Base-by-base conservation (phyloP, 2,888 invertebrate genomes). In the Noctua janthina region DNA sequence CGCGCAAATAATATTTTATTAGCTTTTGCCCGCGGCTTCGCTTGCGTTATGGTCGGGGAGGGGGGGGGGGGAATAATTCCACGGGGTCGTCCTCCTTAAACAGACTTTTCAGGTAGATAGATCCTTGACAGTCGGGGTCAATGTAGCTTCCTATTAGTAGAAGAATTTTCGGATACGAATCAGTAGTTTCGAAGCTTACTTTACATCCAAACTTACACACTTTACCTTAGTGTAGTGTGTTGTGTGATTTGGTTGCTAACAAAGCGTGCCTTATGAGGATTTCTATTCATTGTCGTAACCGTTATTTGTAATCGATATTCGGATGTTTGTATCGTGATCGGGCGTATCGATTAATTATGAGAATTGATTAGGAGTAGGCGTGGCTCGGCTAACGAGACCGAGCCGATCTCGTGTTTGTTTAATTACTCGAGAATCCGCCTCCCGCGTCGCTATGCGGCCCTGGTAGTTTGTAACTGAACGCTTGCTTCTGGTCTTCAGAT, bases 331-430 rank as follows among this genome's bases (percentile, higher is more conserved):
- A 89, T 90, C 90, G 88, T 89, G 89, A 89, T 89, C 88, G 80
- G 89, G 89, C 89, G 84, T 88, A 93, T 92, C 94, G 94, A 95
- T 96, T 95, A 94, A 95, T 96, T 95, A 95, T 92, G 89, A 91
- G 94, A 95, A 94, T 95, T 94, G 95, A 95, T 95, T 94, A 94
- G 94, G 87, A 88, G 91, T 92, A 91, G 96, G 96, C 94, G 95
- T 93, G 92, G 90, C 88, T 79, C 79, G 86, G 90, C 91, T 95
- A 94, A 94, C 95, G 94, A 95, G 94, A 87, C 92, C 92, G 91
- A 35, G 93, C 93, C 93, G 93, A 88, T 93, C 90, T 92, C 93
- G 93, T 96, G 95, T 96, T 96, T 95, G 95, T 94, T 95, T 95
- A 95, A 95, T 95, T 95, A 93, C 93, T 90, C 89, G 82, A 76